Percentiles rank a stretch among this genome's conserved stretches.
Evolutionary conservation across 2,113 vertebrate species (phyloP).

Genomic region (Actenoides hombroni): DNA sequence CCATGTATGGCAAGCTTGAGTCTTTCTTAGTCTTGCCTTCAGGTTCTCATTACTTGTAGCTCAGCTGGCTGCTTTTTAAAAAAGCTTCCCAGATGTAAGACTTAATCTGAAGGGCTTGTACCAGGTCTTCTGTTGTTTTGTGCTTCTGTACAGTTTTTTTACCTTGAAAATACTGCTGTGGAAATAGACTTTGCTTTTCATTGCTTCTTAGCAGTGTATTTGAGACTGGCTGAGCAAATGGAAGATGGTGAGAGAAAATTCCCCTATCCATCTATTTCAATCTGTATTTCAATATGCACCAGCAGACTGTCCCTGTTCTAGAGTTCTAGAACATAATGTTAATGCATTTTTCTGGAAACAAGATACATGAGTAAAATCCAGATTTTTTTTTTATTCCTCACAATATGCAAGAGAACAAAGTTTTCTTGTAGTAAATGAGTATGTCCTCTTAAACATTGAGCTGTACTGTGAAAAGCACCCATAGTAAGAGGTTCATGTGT

Average conservation of each 20-base stretch:
- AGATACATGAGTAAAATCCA: not conserved
- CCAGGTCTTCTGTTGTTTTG: not conserved
- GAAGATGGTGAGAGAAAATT: not conserved
- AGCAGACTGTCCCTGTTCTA: not conserved
- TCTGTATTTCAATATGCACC: not conserved
- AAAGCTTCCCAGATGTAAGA: not conserved
- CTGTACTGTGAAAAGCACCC: not conserved
- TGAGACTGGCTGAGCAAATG: not conserved
- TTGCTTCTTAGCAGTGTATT: not conserved
- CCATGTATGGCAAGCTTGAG: not conserved
- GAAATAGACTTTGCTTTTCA: not conserved
- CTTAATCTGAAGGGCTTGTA: not conserved
- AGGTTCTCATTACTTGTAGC: not conserved
- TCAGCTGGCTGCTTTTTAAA: not conserved
- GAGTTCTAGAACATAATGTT: not conserved
- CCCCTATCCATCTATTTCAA: not conserved
- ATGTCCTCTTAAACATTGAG: not conserved
- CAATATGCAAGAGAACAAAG: not conserved
- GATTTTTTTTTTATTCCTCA: not conserved
- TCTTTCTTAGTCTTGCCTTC: not conserved
- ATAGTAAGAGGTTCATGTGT: not conserved
- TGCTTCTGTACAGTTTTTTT: not conserved
- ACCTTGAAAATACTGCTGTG: not conserved
- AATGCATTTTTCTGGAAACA: not conserved
- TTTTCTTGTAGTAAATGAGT: not conserved